Conservation (phyloP, 2,888 invertebrate species). For the Alloscopus bannaensis region DNA sequence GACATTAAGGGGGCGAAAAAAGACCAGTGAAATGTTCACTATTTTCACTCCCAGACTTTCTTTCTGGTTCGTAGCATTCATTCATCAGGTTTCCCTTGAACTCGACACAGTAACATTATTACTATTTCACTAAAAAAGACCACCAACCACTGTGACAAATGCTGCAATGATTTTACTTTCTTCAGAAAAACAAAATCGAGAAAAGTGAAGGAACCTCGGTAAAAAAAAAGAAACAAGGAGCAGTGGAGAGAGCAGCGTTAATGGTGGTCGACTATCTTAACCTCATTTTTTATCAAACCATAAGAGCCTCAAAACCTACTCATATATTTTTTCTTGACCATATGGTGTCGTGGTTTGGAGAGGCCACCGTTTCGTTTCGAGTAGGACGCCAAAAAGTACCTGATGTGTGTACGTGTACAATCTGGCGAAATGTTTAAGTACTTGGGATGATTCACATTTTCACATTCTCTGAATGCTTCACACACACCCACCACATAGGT, state of each 20-base stretch:
- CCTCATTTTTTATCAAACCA: slow-evolving; percentile 36
- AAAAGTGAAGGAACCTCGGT: not conserved
- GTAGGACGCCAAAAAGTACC: too few relatives aligned
- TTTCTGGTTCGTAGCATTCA: too few relatives aligned
- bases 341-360: too few relatives aligned
- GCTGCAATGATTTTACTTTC: not conserved
- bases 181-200: not conserved
- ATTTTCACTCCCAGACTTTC: slow-evolving; percentile 6
- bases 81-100: slow-evolving; percentile 57
- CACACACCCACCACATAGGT: too few relatives aligned
- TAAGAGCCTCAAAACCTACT: not conserved
- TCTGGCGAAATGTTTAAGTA: too few relatives aligned
- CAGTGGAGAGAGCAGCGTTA: slow-evolving; percentile 27
- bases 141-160: slow-evolving; percentile 8
- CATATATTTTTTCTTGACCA: slow-evolving; percentile 36
- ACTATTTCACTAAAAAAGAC: not conserved
- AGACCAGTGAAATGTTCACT: slow-evolving; percentile 19
- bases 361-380: too few relatives aligned
- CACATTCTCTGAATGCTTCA: too few relatives aligned
- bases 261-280: slow-evolving; percentile 35
- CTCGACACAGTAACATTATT: slow-evolving; percentile 56
- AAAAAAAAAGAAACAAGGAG: not conserved
- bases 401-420: too few relatives aligned
- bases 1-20: not conserved
- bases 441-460: too few relatives aligned